A percentile compares a stretch with the other conserved stretches of the same genome.
Evolutionary conservation across 1,140 invertebrate genomes (phyloP).

Genomic region (Caenorhabditis remanei): DNA sequence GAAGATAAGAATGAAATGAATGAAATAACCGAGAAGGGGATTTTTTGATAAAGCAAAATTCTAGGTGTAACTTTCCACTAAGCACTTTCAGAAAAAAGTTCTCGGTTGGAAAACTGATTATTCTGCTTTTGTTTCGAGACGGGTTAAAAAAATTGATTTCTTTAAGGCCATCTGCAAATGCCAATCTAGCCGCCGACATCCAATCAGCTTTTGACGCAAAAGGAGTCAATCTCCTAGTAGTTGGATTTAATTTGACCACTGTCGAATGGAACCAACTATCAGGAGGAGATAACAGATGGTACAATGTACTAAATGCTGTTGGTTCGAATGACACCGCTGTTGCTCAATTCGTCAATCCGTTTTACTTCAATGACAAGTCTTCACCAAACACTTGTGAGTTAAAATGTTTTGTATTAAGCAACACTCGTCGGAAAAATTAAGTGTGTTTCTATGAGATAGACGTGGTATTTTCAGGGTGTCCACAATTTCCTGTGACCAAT

Average conservation of each 20-base stretch:
- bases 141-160: not conserved
- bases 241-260: not conserved
- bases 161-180: not conserved
- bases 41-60: too few relatives aligned
- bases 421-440: too few relatives aligned
- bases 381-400: not conserved
- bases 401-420: too few relatives aligned
- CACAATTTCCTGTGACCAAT: not conserved
- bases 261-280: not conserved
- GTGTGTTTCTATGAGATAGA: too few relatives aligned
- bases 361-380: not conserved
- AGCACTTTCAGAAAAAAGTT: too few relatives aligned
- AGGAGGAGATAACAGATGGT: not conserved
- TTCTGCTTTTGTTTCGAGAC: not conserved
- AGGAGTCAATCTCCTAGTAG: not conserved
- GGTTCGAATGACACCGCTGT: not conserved
- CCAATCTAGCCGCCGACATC: too few relatives aligned
- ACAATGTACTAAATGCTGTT: not conserved
- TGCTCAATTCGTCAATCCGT: constrained; percentile 3
- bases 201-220: not conserved
- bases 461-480: constrained; percentile 24
- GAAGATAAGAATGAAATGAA: too few relatives aligned
- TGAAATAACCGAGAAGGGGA: too few relatives aligned
- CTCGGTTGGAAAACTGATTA: too few relatives aligned
- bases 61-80: too few relatives aligned